phyloP scores from a whole-genome alignment of 2,888 invertebrate species.

The Protonemura montana region DNA sequence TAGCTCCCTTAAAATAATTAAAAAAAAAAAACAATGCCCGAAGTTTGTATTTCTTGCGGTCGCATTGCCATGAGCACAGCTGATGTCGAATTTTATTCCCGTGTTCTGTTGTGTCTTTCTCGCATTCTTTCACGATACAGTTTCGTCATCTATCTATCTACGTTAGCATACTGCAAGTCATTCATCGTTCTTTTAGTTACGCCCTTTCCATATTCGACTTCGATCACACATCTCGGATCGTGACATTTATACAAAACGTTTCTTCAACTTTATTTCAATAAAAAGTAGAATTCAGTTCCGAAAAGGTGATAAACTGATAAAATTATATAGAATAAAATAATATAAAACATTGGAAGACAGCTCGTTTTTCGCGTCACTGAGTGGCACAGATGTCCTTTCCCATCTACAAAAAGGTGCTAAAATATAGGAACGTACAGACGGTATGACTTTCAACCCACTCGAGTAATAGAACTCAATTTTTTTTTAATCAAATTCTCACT shows the following conservation, averaged over 20 bases:
- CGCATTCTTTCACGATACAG: not conserved
- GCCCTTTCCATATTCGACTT: not conserved
- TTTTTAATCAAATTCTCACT: not conserved
- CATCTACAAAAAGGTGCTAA: not conserved
- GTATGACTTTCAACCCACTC: not conserved
- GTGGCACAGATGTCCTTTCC: not conserved
- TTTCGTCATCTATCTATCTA: not conserved
- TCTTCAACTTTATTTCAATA: constrained; percentile 7
- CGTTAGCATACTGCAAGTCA: not conserved
- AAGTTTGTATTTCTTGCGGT: not conserved
- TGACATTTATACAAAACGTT: not conserved
- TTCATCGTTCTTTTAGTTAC: not conserved
- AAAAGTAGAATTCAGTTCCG: constrained; percentile 3
- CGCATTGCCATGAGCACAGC: not conserved
- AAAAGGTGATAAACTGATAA: constrained; percentile 12
- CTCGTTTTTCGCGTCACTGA: not conserved
- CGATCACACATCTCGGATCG: not conserved
- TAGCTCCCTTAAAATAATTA: constrained; percentile 1
- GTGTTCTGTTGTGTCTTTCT: not conserved
- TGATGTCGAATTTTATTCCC: not conserved
- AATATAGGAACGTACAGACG: not conserved
- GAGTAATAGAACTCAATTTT: too few species aligned
- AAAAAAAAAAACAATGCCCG: not conserved
- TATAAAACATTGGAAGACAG: not conserved
- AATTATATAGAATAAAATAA: not conserved